Conservation (phyloP, 2,888 invertebrate species). For the Drosophila tanythrix region DNA sequence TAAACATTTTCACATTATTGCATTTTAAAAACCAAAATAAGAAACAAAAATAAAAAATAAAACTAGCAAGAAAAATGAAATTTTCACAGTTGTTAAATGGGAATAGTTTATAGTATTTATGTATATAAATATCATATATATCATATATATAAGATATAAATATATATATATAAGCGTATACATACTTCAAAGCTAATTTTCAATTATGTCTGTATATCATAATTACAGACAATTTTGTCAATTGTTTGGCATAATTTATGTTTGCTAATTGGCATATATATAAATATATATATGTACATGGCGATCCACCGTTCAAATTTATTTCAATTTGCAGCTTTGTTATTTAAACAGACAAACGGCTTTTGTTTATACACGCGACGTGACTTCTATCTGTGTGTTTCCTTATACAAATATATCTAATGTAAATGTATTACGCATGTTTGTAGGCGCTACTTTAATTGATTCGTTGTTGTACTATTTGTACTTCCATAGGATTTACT, state of each 20-base stretch:
- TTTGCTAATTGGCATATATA: conserved; percentile 18
- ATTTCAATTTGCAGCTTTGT: conserved; percentile 32
- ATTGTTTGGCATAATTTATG: conserved; percentile 27
- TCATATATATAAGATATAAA: no score
- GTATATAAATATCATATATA: background rate
- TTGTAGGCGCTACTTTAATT: conserved; percentile 10
- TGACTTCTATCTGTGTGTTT: conserved; percentile 21
- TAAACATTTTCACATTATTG: background rate
- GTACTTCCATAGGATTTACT: conserved; percentile 1
- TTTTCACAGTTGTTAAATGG: conserved; percentile 9
- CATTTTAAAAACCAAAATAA: background rate
- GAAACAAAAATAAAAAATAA: background rate
- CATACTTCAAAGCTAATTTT: background rate
- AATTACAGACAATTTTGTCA: conserved; percentile 11
- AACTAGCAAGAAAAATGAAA: conserved; percentile 3
- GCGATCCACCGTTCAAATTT: conserved; percentile 23
- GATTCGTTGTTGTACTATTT: conserved; percentile 23
- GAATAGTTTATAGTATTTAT: background rate
- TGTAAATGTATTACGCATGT: background rate
- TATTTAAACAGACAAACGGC: conserved; percentile 14
- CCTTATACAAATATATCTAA: background rate
- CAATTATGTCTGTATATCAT: background rate
- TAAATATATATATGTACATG: background rate
- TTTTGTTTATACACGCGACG: conserved; percentile 46
- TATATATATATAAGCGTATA: no score